These are phyloP conservation scores for Pogonocherus hispidulus DNA, from an alignment of 2,888 invertebrate genomes.

Conservation along the genomic window DNA sequence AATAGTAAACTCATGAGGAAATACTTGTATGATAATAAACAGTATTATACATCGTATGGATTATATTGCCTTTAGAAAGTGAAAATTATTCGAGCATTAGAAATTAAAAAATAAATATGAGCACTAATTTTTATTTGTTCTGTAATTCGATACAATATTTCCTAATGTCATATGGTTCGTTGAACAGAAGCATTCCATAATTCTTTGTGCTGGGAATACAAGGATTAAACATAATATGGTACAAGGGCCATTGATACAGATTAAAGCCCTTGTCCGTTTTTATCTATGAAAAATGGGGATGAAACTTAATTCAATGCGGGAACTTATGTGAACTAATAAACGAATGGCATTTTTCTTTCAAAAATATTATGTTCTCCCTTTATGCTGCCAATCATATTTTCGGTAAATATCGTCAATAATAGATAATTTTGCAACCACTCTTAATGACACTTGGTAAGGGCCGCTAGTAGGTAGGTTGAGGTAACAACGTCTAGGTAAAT, in stretches of 20 bases:
- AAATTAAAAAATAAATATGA: constrained; percentile 55
- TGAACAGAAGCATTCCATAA: constrained; percentile 64
- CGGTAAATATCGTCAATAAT: constrained; percentile 40
- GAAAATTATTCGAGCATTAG: constrained; percentile 52
- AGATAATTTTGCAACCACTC: constrained; percentile 55
- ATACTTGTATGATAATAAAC: constrained; percentile 42
- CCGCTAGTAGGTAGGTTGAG: constrained; percentile 34
- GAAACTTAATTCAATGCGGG: constrained; percentile 56
- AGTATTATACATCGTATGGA: constrained; percentile 36
- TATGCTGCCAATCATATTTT: constrained; percentile 64
- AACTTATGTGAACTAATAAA: constrained; percentile 48
- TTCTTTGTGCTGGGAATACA: constrained; percentile 61
- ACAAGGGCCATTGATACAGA: constrained; percentile 63
- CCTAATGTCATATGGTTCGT: constrained; percentile 63
- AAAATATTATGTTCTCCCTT: constrained; percentile 61
- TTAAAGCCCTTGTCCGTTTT: constrained; percentile 59
- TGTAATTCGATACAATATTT: constrained; percentile 64
- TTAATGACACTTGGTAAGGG: constrained; percentile 48
- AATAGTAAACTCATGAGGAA: constrained; percentile 40
- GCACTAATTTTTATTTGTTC: constrained; percentile 57
- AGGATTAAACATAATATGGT: constrained; percentile 62
- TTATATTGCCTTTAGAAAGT: constrained; percentile 47
- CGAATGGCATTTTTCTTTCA: constrained; percentile 58
- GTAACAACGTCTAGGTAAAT: constrained; percentile 35
- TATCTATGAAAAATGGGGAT: constrained; percentile 62